phyloP scores from a whole-genome alignment of 2,888 invertebrate genomes.

The Nesidiocoris tenuis region DNA sequence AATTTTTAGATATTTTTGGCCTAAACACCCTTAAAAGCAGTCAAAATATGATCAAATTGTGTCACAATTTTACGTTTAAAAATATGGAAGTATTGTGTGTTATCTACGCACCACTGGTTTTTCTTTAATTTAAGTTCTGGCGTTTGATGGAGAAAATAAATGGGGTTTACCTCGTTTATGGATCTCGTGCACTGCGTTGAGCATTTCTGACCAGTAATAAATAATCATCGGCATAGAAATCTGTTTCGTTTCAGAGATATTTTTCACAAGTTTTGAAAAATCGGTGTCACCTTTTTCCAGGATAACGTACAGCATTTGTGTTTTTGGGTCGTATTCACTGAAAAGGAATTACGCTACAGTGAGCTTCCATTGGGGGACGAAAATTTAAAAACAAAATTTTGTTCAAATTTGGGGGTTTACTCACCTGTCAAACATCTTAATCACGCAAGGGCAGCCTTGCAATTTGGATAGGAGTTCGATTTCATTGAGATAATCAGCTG shows the following conservation, averaged over 20 bases:
- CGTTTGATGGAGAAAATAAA: background rate
- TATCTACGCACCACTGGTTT: too few relatives aligned
- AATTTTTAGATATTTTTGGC: too few relatives aligned
- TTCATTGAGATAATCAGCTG: slow-evolving; percentile 84
- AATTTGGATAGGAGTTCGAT: slow-evolving; percentile 76
- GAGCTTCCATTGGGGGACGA: too few relatives aligned
- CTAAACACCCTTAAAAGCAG: too few relatives aligned
- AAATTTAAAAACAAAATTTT: too few relatives aligned
- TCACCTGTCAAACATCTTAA: slow-evolving; percentile 84
- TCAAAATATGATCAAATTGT: too few relatives aligned
- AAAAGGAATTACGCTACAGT: slow-evolving; percentile 52
- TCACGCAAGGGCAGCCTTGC: slow-evolving; percentile 78
- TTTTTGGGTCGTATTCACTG: slow-evolving; percentile 69
- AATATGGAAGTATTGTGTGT: too few relatives aligned
- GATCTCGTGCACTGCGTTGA: slow-evolving; percentile 85
- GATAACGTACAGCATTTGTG: slow-evolving; percentile 73
- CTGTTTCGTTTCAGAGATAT: slow-evolving; percentile 57
- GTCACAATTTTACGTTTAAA: too few relatives aligned
- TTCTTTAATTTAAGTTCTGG: too few relatives aligned
- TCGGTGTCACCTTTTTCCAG: slow-evolving; percentile 93
- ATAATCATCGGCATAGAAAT: slow-evolving; percentile 75
- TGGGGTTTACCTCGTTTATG: slow-evolving; percentile 72
- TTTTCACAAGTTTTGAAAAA: slow-evolving; percentile 72
- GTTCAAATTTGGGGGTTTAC: too few relatives aligned
- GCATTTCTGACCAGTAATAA: slow-evolving; percentile 93